These are phyloP conservation scores for Tetragonula carbonaria DNA, from an alignment of 2,888 invertebrate genomes.

Conservation along the genomic window DNA sequence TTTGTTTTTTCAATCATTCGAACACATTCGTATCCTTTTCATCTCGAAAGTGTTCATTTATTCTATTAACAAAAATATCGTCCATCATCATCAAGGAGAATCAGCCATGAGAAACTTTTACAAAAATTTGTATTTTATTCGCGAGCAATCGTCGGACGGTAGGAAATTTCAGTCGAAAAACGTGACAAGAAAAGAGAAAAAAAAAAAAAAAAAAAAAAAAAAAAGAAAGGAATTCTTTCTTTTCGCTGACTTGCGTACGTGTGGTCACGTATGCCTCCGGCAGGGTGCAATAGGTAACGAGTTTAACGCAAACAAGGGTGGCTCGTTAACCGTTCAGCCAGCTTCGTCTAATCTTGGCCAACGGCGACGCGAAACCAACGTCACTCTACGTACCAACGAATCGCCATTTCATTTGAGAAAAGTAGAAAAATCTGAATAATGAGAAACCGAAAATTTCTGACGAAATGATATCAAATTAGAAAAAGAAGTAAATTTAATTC, in stretches of 20 bases:
- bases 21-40: no score
- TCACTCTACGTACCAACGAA: not conserved
- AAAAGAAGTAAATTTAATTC: not conserved
- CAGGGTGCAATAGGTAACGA: constrained; percentile 64
- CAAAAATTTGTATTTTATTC: not conserved
- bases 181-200: no score
- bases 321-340: constrained; percentile 66
- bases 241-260: constrained; percentile 2
- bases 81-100: no score
- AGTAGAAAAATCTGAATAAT: not conserved
- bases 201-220: no score
- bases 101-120: not conserved
- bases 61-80: no score
- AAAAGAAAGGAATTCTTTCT: not conserved
- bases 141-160: not conserved
- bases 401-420: not conserved
- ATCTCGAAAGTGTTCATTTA: no score
- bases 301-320: constrained; percentile 74
- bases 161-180: not conserved
- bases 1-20: no score
- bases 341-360: constrained; percentile 48
- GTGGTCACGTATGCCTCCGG: constrained; percentile 26
- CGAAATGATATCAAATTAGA: not conserved
- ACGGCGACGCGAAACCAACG: not conserved
- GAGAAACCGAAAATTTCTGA: not conserved